Base-by-base conservation (phyloP, 23 tunicate genomes). In the Trididemnum miniatum region DNA sequence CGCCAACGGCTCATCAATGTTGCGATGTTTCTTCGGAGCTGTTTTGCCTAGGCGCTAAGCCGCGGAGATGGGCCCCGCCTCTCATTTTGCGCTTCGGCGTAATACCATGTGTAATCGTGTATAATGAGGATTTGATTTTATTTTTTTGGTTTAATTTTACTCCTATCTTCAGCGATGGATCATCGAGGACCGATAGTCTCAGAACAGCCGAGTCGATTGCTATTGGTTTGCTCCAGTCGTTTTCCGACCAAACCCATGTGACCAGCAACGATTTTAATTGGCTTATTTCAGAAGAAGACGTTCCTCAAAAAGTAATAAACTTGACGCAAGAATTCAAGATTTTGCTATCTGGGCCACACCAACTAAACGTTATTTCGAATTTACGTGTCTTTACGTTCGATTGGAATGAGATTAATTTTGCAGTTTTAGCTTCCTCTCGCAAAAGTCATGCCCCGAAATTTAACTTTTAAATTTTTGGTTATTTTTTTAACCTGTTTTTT, bases 231-330 rank as follows among this genome's bases (percentile, higher is more conserved):
- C 79, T 88, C 63, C 78, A 82, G 82, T 54, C 87, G 0, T 76
- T 88, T 37, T 79, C 84, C 0, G 89, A 44, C 15, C 76, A 71
- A 63, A 40, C 67, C 0, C 76, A 35, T 28, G 64, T 35, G 22
- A 77, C 83, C 20, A 79, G 49, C 9, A 54, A 38, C 29, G 80
- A 90, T 35, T 27, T 84, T 29, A 60, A 90, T 18, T 90, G 84
- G 83, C 44, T 84, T 31, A 66, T 90, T 18, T 85, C 96, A 24
- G 86, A 80, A 65, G 86, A 85, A 0, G 96, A 90, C 34, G 96
- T 85, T 7, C 96, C 96, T 1, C 96, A 90, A 72, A 85, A 85
- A 51, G 90, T 86, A 31, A 1, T n/a, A n/a, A n/a, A n/a, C n/a
- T n/a, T n/a, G n/a, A n/a, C n/a, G n/a, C n/a, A n/a, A n/a, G n/a